phyloP scores from a whole-genome alignment of 2,797 vertebrate species.

The Muscicapa comitata region DNA sequence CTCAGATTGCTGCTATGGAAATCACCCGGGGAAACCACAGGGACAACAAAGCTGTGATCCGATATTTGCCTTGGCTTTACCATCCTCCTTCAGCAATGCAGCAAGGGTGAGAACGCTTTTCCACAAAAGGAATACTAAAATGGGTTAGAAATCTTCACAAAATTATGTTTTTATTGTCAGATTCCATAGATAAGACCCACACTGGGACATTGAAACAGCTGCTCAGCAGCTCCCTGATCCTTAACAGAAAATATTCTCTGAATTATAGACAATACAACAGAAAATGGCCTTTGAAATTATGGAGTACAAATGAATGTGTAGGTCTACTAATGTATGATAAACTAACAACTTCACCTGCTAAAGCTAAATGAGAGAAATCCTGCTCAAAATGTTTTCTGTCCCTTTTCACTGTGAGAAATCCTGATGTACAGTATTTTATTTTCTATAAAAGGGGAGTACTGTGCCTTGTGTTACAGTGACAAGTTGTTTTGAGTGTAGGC shows the following conservation, averaged over 20 bases:
- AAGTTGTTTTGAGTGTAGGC: not conserved
- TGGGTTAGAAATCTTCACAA: not conserved
- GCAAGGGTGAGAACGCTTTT: conserved; percentile 85
- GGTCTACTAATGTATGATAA: not conserved
- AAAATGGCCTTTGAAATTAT: not conserved
- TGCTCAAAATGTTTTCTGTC: not conserved
- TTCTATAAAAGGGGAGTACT: not conserved
- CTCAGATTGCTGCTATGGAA: conserved; percentile 98
- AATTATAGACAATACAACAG: not conserved
- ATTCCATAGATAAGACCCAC: not conserved
- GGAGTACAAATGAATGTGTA: not conserved
- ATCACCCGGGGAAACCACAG: conserved; percentile 97
- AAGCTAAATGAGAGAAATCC: not conserved
- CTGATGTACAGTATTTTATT: not conserved
- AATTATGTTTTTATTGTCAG: not conserved
- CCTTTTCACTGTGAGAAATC: not conserved
- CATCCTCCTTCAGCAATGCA: conserved; percentile 98
- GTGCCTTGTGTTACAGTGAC: not conserved
- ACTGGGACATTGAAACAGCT: not conserved
- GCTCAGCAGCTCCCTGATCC: not conserved
- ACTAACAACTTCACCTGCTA: not conserved
- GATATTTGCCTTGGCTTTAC: conserved; percentile 97
- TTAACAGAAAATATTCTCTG: not conserved
- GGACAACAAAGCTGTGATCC: conserved; percentile 95
- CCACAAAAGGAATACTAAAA: not conserved